Conservation (phyloP, 2,888 invertebrate species). For the Idaea straminata region DNA sequence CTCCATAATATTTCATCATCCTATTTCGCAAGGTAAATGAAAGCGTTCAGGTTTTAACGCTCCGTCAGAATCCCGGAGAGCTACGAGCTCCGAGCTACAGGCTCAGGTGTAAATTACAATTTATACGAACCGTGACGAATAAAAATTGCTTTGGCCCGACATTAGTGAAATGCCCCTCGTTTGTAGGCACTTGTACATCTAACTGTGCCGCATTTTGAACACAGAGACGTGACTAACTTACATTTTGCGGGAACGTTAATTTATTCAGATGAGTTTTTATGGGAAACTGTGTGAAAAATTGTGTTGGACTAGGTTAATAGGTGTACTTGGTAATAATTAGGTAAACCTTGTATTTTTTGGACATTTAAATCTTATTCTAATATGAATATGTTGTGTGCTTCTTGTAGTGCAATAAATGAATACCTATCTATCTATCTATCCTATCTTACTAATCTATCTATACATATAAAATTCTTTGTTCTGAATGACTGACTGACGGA, state of each 20-base stretch:
- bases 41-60: conserved; percentile 19
- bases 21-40: conserved; percentile 16
- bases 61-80: conserved; percentile 3
- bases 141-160: conserved; percentile 30
- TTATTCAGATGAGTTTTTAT: not conserved
- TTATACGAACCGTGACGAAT: conserved; percentile 28
- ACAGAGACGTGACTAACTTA: not conserved
- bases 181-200: conserved; percentile 2
- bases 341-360: not conserved
- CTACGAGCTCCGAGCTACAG: not conserved
- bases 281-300: not conserved
- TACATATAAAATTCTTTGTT: no score
- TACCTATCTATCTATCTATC: no score
- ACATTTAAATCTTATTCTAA: not conserved
- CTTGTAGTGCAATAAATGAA: no score
- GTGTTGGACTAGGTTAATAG: not conserved
- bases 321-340: not conserved
- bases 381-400: no score
- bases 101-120: conserved; percentile 28
- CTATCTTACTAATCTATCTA: no score
- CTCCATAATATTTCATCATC: not conserved
- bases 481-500: no score
- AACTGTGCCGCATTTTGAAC: not conserved
- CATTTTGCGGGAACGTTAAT: not conserved
- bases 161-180: conserved; percentile 11